Conservation (phyloP, 2,113 vertebrate genomes). For the Labrus mixtus region DNA sequence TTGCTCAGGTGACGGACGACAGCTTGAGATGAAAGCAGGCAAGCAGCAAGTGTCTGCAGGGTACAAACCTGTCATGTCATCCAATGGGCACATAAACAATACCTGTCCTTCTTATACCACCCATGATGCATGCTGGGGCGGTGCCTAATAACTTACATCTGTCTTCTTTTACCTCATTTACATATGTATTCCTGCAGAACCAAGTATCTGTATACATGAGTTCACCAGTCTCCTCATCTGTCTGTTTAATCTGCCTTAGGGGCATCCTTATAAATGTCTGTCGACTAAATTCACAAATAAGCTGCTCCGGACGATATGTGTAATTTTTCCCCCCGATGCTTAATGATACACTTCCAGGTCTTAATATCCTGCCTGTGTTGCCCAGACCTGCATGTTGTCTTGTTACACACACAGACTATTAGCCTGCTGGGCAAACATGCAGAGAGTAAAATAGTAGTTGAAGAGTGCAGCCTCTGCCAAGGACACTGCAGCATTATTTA, state of each 20-base stretch:
- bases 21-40: slow-evolving; percentile 33
- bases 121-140: slow-evolving; percentile 13
- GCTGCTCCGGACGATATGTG: neutral
- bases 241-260: no score
- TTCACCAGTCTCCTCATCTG: no score
- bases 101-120: slow-evolving; percentile 20
- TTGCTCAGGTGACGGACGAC: slow-evolving; percentile 16
- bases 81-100: neutral
- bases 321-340: neutral
- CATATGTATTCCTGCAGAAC: neutral
- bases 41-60: slow-evolving; percentile 32
- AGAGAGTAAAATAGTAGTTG: neutral
- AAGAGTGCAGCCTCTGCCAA: neutral
- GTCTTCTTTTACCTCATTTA: neutral
- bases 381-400: slow-evolving; percentile 19
- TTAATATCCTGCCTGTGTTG: slow-evolving; percentile 11
- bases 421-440: slow-evolving; percentile 17
- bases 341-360: neutral
- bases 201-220: no score
- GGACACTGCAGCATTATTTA: neutral
- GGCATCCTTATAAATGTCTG: neutral
- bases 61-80: neutral
- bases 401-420: neutral
- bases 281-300: slow-evolving; percentile 1
- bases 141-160: neutral